Percentiles rank a stretch among this genome's conserved stretches.
These are phyloP conservation scores for Notothenia coriiceps DNA, from an alignment of 2,113 vertebrate genomes.

Conservation along the genomic window DNA sequence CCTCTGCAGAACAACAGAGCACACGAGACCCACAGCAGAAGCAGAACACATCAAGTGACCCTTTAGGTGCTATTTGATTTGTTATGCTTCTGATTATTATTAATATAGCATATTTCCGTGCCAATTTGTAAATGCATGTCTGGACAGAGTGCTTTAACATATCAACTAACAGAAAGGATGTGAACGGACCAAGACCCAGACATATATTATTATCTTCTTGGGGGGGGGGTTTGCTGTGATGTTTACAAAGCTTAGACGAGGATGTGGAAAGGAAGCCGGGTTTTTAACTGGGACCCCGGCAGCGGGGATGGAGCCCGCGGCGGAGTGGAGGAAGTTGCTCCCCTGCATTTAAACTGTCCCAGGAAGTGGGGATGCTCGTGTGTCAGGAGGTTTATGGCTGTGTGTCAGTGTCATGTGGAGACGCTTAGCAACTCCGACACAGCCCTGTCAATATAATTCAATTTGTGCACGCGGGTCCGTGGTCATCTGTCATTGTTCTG, in stretches of 20 bases:
- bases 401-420: slow-evolving; percentile 4
- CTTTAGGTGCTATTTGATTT: no score
- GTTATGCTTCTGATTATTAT: no score
- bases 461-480: background rate
- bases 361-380: slow-evolving; percentile 42
- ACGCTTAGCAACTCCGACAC: slow-evolving; percentile 3
- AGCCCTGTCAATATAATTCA: slow-evolving; percentile 30
- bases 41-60: background rate
- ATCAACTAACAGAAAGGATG: background rate
- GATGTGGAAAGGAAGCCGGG: slow-evolving; percentile 7
- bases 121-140: background rate
- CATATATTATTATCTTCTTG: background rate
- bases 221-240: background rate
- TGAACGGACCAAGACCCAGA: slow-evolving; percentile 10
- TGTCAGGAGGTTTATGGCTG: slow-evolving; percentile 5
- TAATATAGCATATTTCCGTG: no score
- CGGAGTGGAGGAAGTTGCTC: slow-evolving; percentile 24
- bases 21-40: background rate
- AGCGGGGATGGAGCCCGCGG: slow-evolving; percentile 28
- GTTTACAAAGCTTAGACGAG: background rate
- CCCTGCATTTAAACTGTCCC: slow-evolving; percentile 31
- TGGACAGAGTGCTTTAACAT: background rate
- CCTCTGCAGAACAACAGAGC: background rate
- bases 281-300: slow-evolving; percentile 25
- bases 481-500: background rate